Evolutionary conservation across 2,113 vertebrate genomes (phyloP), one percentile per base, ranked within the genome.

Genomic region (Malurus cyaneus): DNA sequence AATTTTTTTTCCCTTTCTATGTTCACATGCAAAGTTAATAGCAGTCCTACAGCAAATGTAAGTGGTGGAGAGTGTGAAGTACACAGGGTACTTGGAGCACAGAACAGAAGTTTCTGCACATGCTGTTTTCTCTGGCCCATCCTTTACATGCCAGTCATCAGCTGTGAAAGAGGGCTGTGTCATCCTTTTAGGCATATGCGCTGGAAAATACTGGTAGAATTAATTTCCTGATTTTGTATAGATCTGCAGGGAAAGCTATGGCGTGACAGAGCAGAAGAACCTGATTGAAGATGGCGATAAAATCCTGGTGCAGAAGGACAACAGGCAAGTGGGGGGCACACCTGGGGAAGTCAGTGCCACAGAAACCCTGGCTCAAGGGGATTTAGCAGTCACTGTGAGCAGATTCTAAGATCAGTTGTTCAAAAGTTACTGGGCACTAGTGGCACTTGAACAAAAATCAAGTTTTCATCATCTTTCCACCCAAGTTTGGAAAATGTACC

Each of bases 211-310:
- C 25, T 93, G 90, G 41, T 80, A 34, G 87, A 91, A 61, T 29
- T 0, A 29, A 14, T 56, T 39, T 64, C 86, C n/a, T 95, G 9
- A 2, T 92, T 95, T 92, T 91, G 24, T 72, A 20, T 73, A 99
- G 99, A 99, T 99, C 91, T 99, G 98, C 93, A 98, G 99, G 85
- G 99, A 99, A 94, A 99, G 98, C 97, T 99, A 99, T 19, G 99
- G 99, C 18, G 97, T 99, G 88, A 97, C 98, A 5, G 98, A 99
- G 77, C 98, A 99, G 62, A 99, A 98, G 97, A 98, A 99, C 86
- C 98, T 99, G 66, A 62, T 99, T 21, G 98, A 99, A 8, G 98
- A 98, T 73, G 99, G 99, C 94, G 98, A 99, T 89, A 97, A 86
- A 94, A 97, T 99, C 72, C 74, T 97, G 5, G 99, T 99, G 96